These are phyloP conservation scores for Phoronis australis DNA, from an alignment of 2,888 invertebrate species.

Conservation along the genomic window DNA sequence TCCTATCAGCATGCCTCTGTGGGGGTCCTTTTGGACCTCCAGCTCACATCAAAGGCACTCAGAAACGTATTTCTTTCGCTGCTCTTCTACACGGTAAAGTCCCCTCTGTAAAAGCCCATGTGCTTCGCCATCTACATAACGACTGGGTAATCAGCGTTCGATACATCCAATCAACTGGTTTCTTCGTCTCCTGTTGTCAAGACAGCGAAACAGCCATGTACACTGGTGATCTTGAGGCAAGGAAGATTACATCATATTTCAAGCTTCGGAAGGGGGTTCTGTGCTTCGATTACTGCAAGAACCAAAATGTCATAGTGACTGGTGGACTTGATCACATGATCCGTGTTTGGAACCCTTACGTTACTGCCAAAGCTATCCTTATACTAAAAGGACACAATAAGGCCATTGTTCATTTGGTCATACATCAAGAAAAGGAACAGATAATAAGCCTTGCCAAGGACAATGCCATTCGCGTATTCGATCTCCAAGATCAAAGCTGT, in stretches of 20 bases:
- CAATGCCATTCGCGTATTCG: slow-evolving; percentile 73
- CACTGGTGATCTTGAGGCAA: slow-evolving; percentile 61
- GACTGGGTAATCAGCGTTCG: slow-evolving; percentile 69
- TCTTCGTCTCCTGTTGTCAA: slow-evolving; percentile 67
- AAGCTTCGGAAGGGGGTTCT: slow-evolving; percentile 56
- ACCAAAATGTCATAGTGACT: slow-evolving; percentile 41
- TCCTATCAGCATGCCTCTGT: slow-evolving; percentile 23
- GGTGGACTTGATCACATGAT: slow-evolving; percentile 73
- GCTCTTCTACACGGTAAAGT: slow-evolving; percentile 25
- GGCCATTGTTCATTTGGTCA: slow-evolving; percentile 62
- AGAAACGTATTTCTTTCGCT: slow-evolving; percentile 18
- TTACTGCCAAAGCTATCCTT: slow-evolving; percentile 63
- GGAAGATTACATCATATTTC: slow-evolving; percentile 56
- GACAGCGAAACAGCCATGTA: slow-evolving; percentile 59
- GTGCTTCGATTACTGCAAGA: slow-evolving; percentile 47
- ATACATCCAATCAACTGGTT: slow-evolving; percentile 64
- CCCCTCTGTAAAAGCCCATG: slow-evolving; percentile 57
- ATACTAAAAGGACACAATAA: slow-evolving; percentile 57
- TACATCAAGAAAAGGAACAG: slow-evolving; percentile 64
- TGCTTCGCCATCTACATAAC: slow-evolving; percentile 59
- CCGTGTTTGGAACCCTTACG: slow-evolving; percentile 76
- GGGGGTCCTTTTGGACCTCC: slow-evolving; percentile 29
- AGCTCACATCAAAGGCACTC: slow-evolving; percentile 19
- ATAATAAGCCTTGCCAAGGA: slow-evolving; percentile 70
- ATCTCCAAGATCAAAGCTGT: slow-evolving; percentile 62